These are phyloP conservation scores for Cordilura impudica DNA, from an alignment of 2,888 invertebrate genomes.

Conservation along the genomic window DNA sequence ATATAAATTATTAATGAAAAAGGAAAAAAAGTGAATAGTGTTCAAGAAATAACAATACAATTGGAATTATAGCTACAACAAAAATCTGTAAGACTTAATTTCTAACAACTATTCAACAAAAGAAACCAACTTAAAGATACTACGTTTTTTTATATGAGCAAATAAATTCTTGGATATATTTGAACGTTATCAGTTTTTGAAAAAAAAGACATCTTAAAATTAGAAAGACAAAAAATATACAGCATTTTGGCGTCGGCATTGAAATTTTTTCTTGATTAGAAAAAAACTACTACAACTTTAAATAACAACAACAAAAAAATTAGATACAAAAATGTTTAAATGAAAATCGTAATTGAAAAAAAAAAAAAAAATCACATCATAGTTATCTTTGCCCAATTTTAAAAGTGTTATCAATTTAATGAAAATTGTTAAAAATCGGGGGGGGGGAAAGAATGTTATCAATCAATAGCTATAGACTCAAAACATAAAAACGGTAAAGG, in stretches of 20 bases:
- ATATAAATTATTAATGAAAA: neutral
- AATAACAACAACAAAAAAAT: neutral
- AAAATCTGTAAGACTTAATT: neutral
- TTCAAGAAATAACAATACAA: neutral
- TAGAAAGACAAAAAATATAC: neutral
- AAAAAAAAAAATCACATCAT: neutral
- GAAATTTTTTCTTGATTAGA: constrained; percentile 7
- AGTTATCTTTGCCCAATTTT: neutral
- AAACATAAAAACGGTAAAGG: constrained; percentile 1
- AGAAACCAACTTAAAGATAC: neutral
- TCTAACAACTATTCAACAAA: neutral
- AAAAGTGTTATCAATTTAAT: constrained; percentile 43
- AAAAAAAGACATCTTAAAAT: neutral
- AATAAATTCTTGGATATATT: neutral
- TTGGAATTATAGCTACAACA: neutral
- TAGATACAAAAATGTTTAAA: neutral
- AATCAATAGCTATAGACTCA: constrained; percentile 2
- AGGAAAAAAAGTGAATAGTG: neutral
- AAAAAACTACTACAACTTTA: neutral
- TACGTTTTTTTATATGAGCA: neutral
- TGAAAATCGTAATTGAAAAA: neutral
- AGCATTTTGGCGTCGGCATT: constrained; percentile 38
- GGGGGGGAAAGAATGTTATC: no score
- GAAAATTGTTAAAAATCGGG: constrained; percentile 51
- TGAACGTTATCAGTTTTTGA: neutral